A percentile compares a stretch with the other conserved stretches of the same genome.
Conservation (phyloP, 2,113 vertebrate genomes). For the Hymenochirus boettgeri region DNA sequence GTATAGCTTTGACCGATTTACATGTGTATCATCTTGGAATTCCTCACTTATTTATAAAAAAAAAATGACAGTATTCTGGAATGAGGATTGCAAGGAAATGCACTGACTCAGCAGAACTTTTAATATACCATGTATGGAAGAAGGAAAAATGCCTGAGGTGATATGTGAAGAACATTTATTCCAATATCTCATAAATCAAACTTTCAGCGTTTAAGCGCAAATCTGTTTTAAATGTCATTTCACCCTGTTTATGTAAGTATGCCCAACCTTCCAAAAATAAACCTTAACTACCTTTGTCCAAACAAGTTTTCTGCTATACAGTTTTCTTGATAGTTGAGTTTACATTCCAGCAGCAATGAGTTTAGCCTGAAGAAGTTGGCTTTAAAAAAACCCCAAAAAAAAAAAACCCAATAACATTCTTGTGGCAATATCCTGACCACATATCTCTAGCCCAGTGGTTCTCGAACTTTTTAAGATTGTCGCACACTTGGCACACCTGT, state of each 20-base stretch:
- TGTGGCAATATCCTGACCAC: conserved; percentile 22
- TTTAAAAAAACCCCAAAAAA: too few species aligned
- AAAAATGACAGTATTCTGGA: not conserved
- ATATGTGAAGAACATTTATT: conserved; percentile 26
- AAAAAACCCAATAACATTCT: conserved; percentile 30
- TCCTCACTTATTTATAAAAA: not conserved
- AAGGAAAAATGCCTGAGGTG: conserved; percentile 17
- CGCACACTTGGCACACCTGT: too few species aligned
- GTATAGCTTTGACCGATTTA: too few species aligned
- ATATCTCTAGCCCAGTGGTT: too few species aligned
- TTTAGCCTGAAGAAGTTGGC: conserved; percentile 35
- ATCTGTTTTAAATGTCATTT: conserved; percentile 37
- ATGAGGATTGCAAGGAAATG: not conserved
- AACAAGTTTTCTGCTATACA: conserved; percentile 32
- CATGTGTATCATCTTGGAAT: not conserved
- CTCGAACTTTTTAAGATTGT: too few species aligned
- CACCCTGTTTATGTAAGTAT: conserved; percentile 31
- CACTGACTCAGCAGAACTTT: conserved; percentile 18
- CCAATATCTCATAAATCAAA: conserved; percentile 19
- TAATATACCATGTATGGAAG: conserved; percentile 9
- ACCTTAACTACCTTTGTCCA: conserved; percentile 29
- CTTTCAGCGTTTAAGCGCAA: conserved; percentile 26
- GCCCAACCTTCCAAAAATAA: conserved; percentile 36
- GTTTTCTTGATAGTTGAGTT: conserved; percentile 29
- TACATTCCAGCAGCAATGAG: conserved; percentile 31